phyloP scores from a whole-genome alignment of 1,140 invertebrate genomes.

The Drosophila arawakana region DNA sequence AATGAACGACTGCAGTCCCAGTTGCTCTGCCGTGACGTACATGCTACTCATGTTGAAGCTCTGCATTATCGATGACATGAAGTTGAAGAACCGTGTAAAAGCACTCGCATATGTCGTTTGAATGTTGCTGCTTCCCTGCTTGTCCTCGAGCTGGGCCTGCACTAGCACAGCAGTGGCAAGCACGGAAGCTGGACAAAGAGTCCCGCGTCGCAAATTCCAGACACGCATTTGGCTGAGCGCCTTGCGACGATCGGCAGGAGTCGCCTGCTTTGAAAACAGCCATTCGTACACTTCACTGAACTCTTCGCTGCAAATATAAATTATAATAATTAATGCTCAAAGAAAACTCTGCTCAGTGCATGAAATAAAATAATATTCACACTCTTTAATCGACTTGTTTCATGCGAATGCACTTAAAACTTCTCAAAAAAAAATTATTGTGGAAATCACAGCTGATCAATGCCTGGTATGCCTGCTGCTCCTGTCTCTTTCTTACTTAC shows the following conservation, averaged over 20 bases:
- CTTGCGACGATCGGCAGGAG: constrained; percentile 16
- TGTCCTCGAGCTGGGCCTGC: constrained; percentile 58
- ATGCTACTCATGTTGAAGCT: constrained; percentile 70
- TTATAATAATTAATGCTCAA: neutral
- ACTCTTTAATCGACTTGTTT: too few species aligned
- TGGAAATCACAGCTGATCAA: too few species aligned
- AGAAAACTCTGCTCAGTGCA: too few species aligned
- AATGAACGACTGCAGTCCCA: constrained; percentile 75
- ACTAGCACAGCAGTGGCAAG: constrained; percentile 74
- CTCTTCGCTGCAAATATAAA: constrained; percentile 59
- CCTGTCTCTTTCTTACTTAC: too few species aligned
- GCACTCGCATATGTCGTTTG: constrained; percentile 68
- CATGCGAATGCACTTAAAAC: too few species aligned
- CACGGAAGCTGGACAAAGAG: constrained; percentile 75
- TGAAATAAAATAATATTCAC: too few species aligned
- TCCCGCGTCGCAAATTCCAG: constrained; percentile 71
- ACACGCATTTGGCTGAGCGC: constrained; percentile 62
- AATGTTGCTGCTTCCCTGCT: constrained; percentile 37
- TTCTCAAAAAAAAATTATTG: too few species aligned
- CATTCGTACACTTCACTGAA: constrained; percentile 64
- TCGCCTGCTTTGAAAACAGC: constrained; percentile 49
- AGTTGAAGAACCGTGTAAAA: constrained; percentile 80
- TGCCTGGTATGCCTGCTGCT: too few species aligned
- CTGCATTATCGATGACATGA: constrained; percentile 83
- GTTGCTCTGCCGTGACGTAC: constrained; percentile 74